These are phyloP conservation scores for Anoplolepis gracilipes DNA, from an alignment of 1,140 invertebrate genomes.

Conservation along the genomic window DNA sequence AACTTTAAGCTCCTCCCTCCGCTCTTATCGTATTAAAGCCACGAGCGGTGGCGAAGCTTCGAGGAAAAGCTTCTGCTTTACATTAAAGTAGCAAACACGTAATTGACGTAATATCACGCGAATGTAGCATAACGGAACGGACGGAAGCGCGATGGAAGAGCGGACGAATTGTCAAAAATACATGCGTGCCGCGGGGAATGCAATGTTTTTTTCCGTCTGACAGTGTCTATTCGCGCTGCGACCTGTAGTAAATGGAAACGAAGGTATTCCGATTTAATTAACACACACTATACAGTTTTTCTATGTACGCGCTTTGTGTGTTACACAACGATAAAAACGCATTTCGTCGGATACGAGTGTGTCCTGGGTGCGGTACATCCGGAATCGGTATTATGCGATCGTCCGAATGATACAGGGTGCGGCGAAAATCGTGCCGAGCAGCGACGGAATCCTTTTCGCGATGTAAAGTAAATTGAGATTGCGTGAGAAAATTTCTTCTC, in stretches of 20 bases:
- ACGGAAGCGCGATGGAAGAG: not conserved
- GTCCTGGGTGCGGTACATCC: constrained; percentile 56
- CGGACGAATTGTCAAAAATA: not conserved
- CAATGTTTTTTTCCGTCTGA: not conserved
- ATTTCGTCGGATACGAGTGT: constrained; percentile 22
- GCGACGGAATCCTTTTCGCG: not conserved
- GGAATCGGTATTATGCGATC: constrained; percentile 48
- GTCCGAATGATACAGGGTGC: constrained; percentile 29
- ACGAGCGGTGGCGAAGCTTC: constrained; percentile 2
- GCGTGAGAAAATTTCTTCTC: not conserved
- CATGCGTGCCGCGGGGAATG: not conserved
- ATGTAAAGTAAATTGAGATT: not conserved
- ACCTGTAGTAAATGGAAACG: not conserved
- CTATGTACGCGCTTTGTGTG: not conserved
- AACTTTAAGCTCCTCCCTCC: constrained; percentile 51
- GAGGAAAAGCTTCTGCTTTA: constrained; percentile 41
- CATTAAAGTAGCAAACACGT: constrained; percentile 47
- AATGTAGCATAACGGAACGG: not conserved
- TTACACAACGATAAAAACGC: constrained; percentile 43
- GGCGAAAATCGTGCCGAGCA: constrained; percentile 30
- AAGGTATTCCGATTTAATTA: not conserved
- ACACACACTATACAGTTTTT: not conserved
- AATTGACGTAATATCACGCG: not conserved
- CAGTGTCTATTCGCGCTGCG: not conserved
- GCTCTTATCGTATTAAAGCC: constrained; percentile 56